Percentiles rank a stretch among this genome's conserved stretches.
Evolutionary conservation across 1,140 invertebrate species (phyloP).

Genomic region (Lordiphosa mommai): DNA sequence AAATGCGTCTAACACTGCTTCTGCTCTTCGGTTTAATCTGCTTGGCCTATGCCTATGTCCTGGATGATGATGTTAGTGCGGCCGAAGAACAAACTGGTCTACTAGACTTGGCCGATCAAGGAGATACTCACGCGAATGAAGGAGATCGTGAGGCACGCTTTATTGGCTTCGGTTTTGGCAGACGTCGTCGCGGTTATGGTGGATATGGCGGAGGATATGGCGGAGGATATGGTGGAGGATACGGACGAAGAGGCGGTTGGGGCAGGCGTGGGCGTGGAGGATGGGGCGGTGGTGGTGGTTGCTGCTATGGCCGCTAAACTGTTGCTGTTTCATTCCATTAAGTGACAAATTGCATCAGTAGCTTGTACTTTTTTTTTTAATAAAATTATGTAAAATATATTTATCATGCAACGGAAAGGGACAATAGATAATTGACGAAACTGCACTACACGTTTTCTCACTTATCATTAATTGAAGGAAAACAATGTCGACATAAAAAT

Average conservation of each 20-base stretch:
- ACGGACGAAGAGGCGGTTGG: too few species aligned
- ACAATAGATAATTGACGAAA: too few species aligned
- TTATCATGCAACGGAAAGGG: too few species aligned
- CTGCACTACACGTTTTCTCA: too few species aligned
- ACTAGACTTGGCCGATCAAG: conserved; percentile 39
- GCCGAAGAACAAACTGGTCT: conserved; percentile 4
- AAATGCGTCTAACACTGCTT: conserved; percentile 36
- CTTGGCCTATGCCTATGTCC: conserved; percentile 22
- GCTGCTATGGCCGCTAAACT: not conserved
- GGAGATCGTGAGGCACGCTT: conserved; percentile 15
- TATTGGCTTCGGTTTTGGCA: too few species aligned
- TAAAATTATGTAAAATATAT: too few species aligned
- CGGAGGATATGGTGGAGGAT: conserved; percentile 10
- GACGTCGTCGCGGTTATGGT: conserved; percentile 3
- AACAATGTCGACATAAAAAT: too few species aligned
- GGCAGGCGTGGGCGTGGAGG: not conserved
- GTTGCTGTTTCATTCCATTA: too few species aligned
- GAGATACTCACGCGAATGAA: conserved; percentile 32
- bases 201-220: conserved; percentile 5
- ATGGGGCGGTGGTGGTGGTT: not conserved
- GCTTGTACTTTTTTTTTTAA: too few species aligned
- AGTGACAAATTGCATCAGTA: too few species aligned
- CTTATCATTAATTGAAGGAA: too few species aligned
- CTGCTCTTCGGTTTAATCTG: conserved; percentile 25
- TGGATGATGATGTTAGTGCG: not conserved